Conservation (phyloP, 2,888 invertebrate genomes). For the Sinohyriopsis cumingii region DNA sequence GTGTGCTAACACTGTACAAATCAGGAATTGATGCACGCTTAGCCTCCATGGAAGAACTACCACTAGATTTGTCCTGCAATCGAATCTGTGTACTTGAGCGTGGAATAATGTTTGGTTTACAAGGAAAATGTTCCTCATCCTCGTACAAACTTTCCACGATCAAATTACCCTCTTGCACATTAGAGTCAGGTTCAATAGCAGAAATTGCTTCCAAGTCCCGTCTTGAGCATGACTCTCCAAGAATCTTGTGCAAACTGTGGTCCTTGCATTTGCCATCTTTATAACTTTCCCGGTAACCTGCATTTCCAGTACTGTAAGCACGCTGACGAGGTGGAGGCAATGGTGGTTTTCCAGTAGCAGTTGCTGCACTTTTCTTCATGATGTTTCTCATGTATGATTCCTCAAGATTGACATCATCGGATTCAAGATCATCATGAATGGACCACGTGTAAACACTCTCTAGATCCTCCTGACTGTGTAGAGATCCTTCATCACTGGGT, state of each 20-base stretch:
- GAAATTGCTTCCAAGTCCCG: slow-evolving; percentile 37
- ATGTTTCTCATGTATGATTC: slow-evolving; percentile 51
- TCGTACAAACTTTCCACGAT: slow-evolving; percentile 46
- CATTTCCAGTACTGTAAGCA: slow-evolving; percentile 30
- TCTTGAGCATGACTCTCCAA: slow-evolving; percentile 40
- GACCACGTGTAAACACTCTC: slow-evolving; percentile 61
- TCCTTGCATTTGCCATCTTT: slow-evolving; percentile 31
- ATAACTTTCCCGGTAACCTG: slow-evolving; percentile 38
- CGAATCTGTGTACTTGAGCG: slow-evolving; percentile 50
- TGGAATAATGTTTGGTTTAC: slow-evolving; percentile 51
- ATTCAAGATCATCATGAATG: slow-evolving; percentile 47
- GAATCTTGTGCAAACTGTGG: slow-evolving; percentile 38
- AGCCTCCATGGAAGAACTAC: slow-evolving; percentile 48
- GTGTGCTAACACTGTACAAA: slow-evolving; percentile 36
- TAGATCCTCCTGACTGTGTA: slow-evolving; percentile 19
- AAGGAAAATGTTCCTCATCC: slow-evolving; percentile 28
- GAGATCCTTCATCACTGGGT: slow-evolving; percentile 13
- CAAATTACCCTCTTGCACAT: slow-evolving; percentile 34
- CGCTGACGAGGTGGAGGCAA: slow-evolving; percentile 38
- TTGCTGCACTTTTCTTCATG: slow-evolving; percentile 14
- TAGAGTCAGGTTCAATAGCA: slow-evolving; percentile 43
- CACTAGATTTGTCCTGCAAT: slow-evolving; percentile 46
- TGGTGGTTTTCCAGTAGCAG: slow-evolving; percentile 29
- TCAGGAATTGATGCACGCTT: slow-evolving; percentile 47
- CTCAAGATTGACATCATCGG: slow-evolving; percentile 47